A percentile compares a stretch with the other conserved stretches of the same genome.
These are phyloP conservation scores for Lordiphosa mommai DNA, from an alignment of 1,140 invertebrate genomes.

Conservation along the genomic window DNA sequence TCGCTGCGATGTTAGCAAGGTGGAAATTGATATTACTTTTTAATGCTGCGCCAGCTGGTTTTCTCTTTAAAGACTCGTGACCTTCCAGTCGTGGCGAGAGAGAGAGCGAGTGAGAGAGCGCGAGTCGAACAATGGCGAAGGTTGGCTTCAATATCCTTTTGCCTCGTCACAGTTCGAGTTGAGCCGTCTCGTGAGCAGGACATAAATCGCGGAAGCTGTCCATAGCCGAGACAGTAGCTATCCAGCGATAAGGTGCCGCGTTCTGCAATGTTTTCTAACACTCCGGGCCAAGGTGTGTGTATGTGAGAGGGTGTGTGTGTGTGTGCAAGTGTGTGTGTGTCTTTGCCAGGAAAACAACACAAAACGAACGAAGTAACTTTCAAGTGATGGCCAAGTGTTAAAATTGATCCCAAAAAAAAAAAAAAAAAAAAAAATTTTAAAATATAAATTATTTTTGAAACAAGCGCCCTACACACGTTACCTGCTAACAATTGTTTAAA, in stretches of 20 bases:
- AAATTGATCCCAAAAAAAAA: slow-evolving; percentile 1
- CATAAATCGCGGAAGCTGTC: slow-evolving; percentile 67
- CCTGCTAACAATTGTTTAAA: background rate
- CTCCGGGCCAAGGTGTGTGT: slow-evolving; percentile 31
- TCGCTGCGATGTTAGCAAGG: slow-evolving; percentile 56
- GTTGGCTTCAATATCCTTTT: slow-evolving; percentile 15
- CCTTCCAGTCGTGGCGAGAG: slow-evolving; percentile 12
- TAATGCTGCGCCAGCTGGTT: slow-evolving; percentile 74
- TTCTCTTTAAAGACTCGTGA: slow-evolving; percentile 24
- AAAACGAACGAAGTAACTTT: slow-evolving; percentile 5
- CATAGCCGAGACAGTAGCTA: slow-evolving; percentile 13
- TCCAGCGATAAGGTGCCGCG: slow-evolving; percentile 18
- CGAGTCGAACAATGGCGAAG: slow-evolving; percentile 15
- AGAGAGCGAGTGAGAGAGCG: slow-evolving; percentile 18
- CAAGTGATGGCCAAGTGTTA: slow-evolving; percentile 1
- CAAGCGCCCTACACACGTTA: background rate
- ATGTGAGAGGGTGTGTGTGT: slow-evolving; percentile 18
- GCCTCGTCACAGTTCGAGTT: slow-evolving; percentile 73
- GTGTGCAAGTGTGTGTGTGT: slow-evolving; percentile 24
- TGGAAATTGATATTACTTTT: slow-evolving; percentile 78
- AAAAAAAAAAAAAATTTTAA: slow-evolving; percentile 1
- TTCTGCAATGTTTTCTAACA: slow-evolving; percentile 43
- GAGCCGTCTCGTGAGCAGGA: slow-evolving; percentile 74
- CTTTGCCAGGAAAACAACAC: slow-evolving; percentile 14
- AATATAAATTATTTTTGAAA: background rate